Evolutionary conservation across 2,888 invertebrate species (phyloP), one percentile per base, ranked within the genome.

Genomic region (Blastobasis adustella): DNA sequence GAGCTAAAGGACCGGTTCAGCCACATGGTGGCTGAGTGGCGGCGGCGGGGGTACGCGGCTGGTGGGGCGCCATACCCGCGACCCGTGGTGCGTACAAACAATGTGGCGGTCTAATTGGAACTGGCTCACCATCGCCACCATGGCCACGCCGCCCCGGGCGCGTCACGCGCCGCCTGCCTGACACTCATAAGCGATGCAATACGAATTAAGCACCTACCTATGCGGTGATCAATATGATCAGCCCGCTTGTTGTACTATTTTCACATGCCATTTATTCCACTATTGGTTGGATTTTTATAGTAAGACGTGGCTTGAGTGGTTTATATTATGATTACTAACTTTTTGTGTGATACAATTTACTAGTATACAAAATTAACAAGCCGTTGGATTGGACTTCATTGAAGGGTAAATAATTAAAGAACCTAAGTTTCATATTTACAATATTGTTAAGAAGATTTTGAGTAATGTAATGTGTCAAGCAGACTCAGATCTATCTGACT

Each of bases 1-100:
- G 91, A 90, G 67, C 87, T 79, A 71, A 85, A 84, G 41, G 83
- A 80, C 66, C 82, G 74, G 71, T 79, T 75, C 65, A 76, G 73
- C 64, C 87, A 65, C 87, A 88, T 87, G 58, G 69, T 63, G 67
- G 54, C 49, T 52, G 60, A 55, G 48, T 51, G 57, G 49, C 52
- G 50, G 58, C 42, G 45, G 38, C 44, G 6, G 47, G 47, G 54
- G 49, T 23, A 23, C 2, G 23, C 23, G 23, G 23, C 51, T 60
- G 55, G 59, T 61, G 52, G 60, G 58, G 58, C 58, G 62, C 67
- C 79, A 78, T 76, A 67, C 66, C 58, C 60, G 55, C 62, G 62
- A 23, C 23, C 23, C 65, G 67, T 53, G 54, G 55, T 65, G 59
- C 63, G 72, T 67, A 67, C 67, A 63, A 66, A 65, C 73, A 67